A percentile compares a stretch with the other conserved stretches of the same genome.
Evolutionary conservation across 2,113 vertebrate genomes (phyloP).

Genomic region (Cnemophilus loriae): DNA sequence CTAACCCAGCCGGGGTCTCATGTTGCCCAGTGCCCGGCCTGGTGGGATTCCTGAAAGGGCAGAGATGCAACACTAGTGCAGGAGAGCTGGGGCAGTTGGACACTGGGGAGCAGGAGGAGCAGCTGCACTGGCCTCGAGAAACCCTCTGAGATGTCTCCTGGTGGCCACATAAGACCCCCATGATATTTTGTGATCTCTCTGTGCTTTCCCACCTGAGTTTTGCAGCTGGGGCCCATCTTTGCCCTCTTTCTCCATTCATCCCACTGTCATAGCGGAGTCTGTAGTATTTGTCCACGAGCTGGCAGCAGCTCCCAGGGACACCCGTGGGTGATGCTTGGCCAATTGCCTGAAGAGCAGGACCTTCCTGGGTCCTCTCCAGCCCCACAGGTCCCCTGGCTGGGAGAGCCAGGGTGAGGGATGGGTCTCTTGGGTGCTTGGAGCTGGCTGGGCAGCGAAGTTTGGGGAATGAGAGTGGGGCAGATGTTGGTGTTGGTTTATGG

Average conservation of each 20-base stretch:
- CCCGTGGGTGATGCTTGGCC: background rate
- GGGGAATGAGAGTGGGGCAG: background rate
- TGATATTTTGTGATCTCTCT: background rate
- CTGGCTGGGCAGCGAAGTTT: background rate
- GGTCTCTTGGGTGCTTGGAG: background rate
- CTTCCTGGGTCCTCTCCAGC: background rate
- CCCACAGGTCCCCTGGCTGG: background rate
- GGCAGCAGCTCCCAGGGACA: background rate
- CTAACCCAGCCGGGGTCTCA: fast-evolving
- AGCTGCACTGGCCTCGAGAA: background rate
- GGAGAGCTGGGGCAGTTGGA: background rate
- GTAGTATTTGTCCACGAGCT: background rate
- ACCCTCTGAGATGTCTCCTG: background rate
- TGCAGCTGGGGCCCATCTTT: fast-evolving
- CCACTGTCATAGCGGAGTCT: background rate
- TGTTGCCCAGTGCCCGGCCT: background rate
- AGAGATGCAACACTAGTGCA: background rate
- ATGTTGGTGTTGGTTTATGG: background rate
- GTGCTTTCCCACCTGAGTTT: fast-evolving
- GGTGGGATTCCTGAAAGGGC: background rate
- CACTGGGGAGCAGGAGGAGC: background rate
- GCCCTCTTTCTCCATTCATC: background rate
- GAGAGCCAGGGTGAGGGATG: background rate
- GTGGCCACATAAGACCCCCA: background rate
- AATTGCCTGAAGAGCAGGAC: background rate